Base-by-base conservation (phyloP, 2,113 vertebrate species). In the Odocoileus virginianus region DNA sequence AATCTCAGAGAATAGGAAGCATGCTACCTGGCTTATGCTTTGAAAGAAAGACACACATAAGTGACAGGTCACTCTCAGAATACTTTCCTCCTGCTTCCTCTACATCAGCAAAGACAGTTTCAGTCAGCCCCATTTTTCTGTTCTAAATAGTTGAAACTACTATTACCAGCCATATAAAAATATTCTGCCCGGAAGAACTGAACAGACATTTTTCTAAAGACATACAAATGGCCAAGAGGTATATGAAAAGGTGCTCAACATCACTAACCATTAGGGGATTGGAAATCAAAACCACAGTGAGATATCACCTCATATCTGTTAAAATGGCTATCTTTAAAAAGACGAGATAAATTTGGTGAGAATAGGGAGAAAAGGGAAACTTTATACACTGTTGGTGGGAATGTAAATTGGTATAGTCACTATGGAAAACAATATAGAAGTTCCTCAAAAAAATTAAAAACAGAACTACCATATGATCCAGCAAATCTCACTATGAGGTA, bases 141-240 rank as follows among this genome's bases (percentile, higher is more conserved):
- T 60, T 82, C 40, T 95, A 47, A 57, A 55, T 30, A 95, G 45
- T 10, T 95, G 61, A 54, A 91, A 86, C 58, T 92, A 94, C 45
- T 50, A 52, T 60, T 45, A 97, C n/a, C 14, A 95, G 76, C n/a
- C n/a, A 50, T 85, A 84, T 27, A 97, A 81, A 97, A 91, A 91
- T 78, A 95, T 61, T 95, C 78, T 64, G 25, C 55, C 23, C 45
- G 58, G 23, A 94, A 30, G 33, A 82, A 60, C 7, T 40, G 23
- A 87, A 74, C 17, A 85, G 61, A 87, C 67, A 50, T 52, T 78
- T 87, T 93, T 61, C 8, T 60, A 86, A 86, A 86, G 30, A 93
- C 64, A 86, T 58, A 74, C 61, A 55, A 55, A 85, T 47, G 33
- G 33, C 15, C 52, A 85, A 74, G 21, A 76, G 33, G 82, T 58